A percentile compares a stretch with the other conserved stretches of the same genome.
Conservation (phyloP, 2,797 vertebrate genomes). For the Sebastes baramenuke region DNA sequence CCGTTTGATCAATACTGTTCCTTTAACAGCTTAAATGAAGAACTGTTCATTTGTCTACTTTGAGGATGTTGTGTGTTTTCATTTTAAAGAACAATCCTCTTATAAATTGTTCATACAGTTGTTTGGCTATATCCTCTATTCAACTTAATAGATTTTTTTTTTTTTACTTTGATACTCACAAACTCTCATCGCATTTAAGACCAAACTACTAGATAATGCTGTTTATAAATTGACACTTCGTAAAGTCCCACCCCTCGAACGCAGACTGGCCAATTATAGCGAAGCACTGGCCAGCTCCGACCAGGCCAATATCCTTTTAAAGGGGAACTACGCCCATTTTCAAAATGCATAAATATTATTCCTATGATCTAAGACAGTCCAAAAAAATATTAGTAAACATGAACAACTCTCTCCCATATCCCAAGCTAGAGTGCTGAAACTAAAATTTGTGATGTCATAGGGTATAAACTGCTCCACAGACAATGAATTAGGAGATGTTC, state of each 20-base stretch:
- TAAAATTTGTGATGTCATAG: too few relatives aligned
- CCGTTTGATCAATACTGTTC: conserved; percentile 53
- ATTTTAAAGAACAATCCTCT: background rate
- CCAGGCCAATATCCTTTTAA: too few relatives aligned
- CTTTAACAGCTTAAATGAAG: conserved; percentile 56
- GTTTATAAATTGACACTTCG: background rate
- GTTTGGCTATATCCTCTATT: background rate
- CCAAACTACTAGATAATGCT: background rate
- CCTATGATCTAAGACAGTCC: too few relatives aligned
- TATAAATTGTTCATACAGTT: background rate
- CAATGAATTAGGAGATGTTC: too few relatives aligned
- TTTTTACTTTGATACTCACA: background rate
- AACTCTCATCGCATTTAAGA: background rate
- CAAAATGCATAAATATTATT: too few relatives aligned
- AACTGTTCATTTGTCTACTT: conserved; percentile 19
- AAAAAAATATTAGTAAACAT: too few relatives aligned
- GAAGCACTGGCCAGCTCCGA: background rate
- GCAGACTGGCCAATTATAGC: background rate
- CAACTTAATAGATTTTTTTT: background rate
- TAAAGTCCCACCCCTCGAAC: background rate
- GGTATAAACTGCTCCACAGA: too few relatives aligned
- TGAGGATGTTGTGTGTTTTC: background rate
- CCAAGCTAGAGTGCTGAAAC: too few relatives aligned
- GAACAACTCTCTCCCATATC: too few relatives aligned
- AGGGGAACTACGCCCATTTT: too few relatives aligned